Percentiles rank a stretch among this genome's conserved stretches.
phyloP scores from a whole-genome alignment of 2,113 vertebrate genomes.

The Lycocorax pyrrhopterus region DNA sequence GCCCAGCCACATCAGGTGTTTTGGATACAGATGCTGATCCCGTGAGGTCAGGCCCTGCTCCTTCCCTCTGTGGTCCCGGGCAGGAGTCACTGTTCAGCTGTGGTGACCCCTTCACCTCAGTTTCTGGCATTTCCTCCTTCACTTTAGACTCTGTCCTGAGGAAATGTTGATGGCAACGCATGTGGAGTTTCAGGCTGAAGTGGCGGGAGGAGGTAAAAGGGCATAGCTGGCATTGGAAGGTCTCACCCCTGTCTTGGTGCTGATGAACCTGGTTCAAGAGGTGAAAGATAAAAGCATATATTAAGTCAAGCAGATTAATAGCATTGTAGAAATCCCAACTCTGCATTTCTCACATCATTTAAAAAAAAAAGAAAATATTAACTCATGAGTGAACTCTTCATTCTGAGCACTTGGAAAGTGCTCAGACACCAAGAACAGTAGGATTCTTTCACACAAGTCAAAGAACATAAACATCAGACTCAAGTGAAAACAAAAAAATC shows the following conservation, averaged over 20 bases:
- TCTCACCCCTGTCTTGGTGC: slow-evolving; percentile 98
- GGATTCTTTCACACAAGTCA: neutral
- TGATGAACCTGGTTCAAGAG: slow-evolving; percentile 88
- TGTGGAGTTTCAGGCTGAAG: slow-evolving; percentile 99
- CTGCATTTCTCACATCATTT: neutral
- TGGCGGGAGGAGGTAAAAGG: slow-evolving; percentile 98
- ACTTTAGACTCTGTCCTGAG: slow-evolving; percentile 93
- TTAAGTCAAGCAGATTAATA: neutral
- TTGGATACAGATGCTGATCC: slow-evolving; percentile 71
- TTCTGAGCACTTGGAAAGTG: neutral
- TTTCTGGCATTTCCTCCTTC: slow-evolving; percentile 95
- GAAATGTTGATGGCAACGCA: slow-evolving; percentile 99
- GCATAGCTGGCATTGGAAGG: slow-evolving; percentile 97
- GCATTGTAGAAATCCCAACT: neutral
- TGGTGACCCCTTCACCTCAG: slow-evolving; percentile 86
- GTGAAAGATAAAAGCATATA: neutral
- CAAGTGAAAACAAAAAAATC: neutral
- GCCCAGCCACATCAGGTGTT: slow-evolving; percentile 79
- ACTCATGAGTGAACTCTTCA: neutral
- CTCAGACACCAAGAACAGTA: neutral
- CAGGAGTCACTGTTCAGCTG: slow-evolving; percentile 75
- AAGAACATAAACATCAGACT: neutral
- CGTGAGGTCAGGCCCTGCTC: slow-evolving; percentile 69
- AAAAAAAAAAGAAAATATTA: neutral
- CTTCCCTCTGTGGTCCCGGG: slow-evolving; percentile 75